Percentiles rank a stretch among this genome's conserved stretches.
These are phyloP conservation scores for Gonatopus flavifemur DNA, from an alignment of 1,140 invertebrate genomes.

Conservation along the genomic window DNA sequence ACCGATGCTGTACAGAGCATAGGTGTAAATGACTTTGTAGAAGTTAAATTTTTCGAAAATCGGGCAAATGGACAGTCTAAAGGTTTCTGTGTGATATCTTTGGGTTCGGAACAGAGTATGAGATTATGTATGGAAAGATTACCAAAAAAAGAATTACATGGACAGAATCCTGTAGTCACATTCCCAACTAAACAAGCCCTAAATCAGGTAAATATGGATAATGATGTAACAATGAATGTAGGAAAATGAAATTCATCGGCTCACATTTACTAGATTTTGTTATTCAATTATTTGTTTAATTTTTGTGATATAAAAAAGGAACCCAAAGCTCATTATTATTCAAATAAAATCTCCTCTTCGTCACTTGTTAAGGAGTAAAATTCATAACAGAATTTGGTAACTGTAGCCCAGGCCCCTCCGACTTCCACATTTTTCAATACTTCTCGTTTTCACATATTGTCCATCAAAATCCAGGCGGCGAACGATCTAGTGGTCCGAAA, in stretches of 20 bases:
- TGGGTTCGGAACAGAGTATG: slow-evolving; percentile 90
- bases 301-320: neutral
- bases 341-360: too few species aligned
- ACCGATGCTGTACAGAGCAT: slow-evolving; percentile 82
- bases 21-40: slow-evolving; percentile 91
- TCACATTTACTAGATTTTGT: too few species aligned
- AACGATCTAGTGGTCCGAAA: too few species aligned
- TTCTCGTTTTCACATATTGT: too few species aligned
- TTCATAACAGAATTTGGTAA: too few species aligned
- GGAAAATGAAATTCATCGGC: neutral
- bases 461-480: too few species aligned
- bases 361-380: too few species aligned
- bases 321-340: neutral
- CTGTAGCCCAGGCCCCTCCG: too few species aligned
- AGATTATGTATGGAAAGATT: slow-evolving; percentile 89
- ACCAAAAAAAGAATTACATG: slow-evolving; percentile 92
- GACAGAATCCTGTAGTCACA: slow-evolving; percentile 91
- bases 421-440: too few species aligned
- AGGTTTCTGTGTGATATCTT: slow-evolving; percentile 91
- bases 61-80: slow-evolving; percentile 98
- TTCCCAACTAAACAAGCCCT: slow-evolving; percentile 92
- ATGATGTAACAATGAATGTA: neutral
- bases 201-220: slow-evolving; percentile 56
- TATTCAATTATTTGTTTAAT: too few species aligned
- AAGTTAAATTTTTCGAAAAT: slow-evolving; percentile 99